phyloP scores from a whole-genome alignment of 1,140 invertebrate species.

The Sinella curviseta region DNA sequence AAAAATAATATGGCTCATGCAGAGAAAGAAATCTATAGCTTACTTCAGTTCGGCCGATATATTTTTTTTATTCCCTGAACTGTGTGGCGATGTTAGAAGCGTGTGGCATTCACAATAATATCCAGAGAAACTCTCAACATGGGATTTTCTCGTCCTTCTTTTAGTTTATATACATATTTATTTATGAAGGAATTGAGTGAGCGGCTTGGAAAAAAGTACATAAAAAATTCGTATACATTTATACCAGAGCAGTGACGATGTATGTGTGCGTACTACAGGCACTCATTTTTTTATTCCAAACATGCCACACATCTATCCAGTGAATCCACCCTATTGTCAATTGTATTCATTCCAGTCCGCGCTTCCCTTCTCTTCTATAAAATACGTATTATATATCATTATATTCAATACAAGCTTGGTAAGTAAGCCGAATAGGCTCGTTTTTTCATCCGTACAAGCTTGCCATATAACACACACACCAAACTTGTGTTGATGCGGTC shows the following conservation, averaged over 20 bases:
- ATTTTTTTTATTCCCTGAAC: too few relatives aligned
- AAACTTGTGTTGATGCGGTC: not conserved
- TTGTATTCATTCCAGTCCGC: not conserved
- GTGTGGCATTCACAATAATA: slow-evolving; percentile 4
- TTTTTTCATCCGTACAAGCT: not conserved
- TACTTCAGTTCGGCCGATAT: too few relatives aligned
- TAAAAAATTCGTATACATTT: not conserved
- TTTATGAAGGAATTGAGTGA: slow-evolving; percentile 24
- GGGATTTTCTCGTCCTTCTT: slow-evolving; percentile 10
- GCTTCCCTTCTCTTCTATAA: not conserved
- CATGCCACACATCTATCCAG: too few relatives aligned
- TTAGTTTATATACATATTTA: too few relatives aligned
- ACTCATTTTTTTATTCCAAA: not conserved
- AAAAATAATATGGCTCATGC: too few relatives aligned
- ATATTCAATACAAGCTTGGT: not conserved
- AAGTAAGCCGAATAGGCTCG: not conserved
- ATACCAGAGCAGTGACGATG: not conserved
- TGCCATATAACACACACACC: not conserved
- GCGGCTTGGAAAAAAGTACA: not conserved
- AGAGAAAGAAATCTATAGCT: too few relatives aligned
- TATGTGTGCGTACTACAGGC: not conserved
- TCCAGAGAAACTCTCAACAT: not conserved
- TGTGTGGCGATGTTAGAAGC: not conserved
- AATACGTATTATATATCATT: not conserved
- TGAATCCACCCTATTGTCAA: not conserved